phyloP scores from a whole-genome alignment of 2,888 invertebrate species.

The Hypolimnas misippus region DNA sequence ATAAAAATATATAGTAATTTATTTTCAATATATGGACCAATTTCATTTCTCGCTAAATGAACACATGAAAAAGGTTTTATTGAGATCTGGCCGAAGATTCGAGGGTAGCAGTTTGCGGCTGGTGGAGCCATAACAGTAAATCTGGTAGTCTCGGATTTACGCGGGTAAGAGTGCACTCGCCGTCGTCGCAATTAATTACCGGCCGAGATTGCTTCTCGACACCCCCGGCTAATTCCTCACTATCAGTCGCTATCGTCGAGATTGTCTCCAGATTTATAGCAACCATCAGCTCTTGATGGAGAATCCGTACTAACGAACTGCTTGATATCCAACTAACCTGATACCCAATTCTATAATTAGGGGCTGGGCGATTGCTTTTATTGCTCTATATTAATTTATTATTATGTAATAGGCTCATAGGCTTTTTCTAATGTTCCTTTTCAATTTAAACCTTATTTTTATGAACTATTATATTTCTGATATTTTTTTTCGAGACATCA shows the following conservation, averaged over 20 bases:
- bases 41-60: not conserved
- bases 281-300: not conserved
- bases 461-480: too few species aligned
- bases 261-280: conserved; percentile 8
- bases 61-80: conserved; percentile 6
- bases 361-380: too few species aligned
- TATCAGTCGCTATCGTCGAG: conserved; percentile 40
- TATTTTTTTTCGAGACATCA: too few species aligned
- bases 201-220: conserved; percentile 67
- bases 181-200: conserved; percentile 73
- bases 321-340: too few species aligned
- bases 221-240: conserved; percentile 49
- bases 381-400: too few species aligned
- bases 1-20: too few species aligned
- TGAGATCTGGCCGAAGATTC: conserved; percentile 12
- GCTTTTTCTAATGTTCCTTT: too few species aligned
- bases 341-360: too few species aligned
- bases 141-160: conserved; percentile 77
- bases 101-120: conserved; percentile 52
- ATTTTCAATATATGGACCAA: not conserved
- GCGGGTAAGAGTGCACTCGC: conserved; percentile 56
- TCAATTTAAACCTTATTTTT: too few species aligned
- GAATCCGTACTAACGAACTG: not conserved
- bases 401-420: too few species aligned
- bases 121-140: conserved; percentile 76